Evolutionary conservation across 2,113 vertebrate genomes (phyloP).

Genomic region (Neoarius graeffei): DNA sequence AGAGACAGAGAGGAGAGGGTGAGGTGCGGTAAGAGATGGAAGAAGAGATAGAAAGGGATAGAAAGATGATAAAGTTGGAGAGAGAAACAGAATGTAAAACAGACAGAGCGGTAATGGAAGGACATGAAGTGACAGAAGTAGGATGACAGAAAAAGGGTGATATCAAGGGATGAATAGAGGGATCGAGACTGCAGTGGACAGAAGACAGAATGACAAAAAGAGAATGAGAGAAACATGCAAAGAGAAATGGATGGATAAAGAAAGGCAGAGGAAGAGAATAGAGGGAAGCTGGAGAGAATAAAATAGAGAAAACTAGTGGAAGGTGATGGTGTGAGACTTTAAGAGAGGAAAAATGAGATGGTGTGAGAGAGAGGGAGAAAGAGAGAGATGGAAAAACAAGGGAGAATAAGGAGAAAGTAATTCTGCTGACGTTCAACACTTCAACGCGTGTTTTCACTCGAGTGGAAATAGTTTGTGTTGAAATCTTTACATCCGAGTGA

Average conservation of each 20-base stretch:
- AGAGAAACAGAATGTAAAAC: neutral
- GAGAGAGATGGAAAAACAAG: no score
- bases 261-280: neutral
- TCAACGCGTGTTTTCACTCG: neutral
- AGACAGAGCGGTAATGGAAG: neutral
- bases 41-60: neutral
- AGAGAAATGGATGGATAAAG: neutral
- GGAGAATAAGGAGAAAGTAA: no score
- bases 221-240: neutral
- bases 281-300: neutral
- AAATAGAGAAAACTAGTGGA: neutral
- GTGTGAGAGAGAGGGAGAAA: neutral
- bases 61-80: neutral
- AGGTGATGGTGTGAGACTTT: neutral
- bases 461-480: neutral
- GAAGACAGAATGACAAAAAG: neutral
- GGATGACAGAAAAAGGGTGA: neutral
- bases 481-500: conserved; percentile 29
- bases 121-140: neutral
- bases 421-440: neutral
- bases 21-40: neutral
- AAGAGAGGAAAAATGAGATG: neutral
- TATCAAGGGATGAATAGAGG: neutral
- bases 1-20: neutral
- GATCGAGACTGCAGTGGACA: neutral